Percentiles rank a stretch among this genome's conserved stretches.
Evolutionary conservation across 64 coral and sea anemone genomes (phyloP).

Genomic region (Actinia tenebrosa): DNA sequence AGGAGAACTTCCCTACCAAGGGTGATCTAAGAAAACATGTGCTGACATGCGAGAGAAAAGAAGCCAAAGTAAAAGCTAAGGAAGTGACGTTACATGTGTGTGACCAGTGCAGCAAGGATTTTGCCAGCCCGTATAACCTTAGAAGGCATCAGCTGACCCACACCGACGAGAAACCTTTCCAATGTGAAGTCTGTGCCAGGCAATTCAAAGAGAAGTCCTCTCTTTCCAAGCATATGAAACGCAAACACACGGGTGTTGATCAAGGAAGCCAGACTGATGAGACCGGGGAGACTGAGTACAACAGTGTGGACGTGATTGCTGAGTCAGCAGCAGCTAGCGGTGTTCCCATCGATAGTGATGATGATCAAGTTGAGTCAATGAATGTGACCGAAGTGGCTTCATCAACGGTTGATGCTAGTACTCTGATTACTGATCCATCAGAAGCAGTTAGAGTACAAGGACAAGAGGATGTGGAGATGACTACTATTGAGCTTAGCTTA

Average conservation of each 20-base stretch:
- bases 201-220: slow-evolving; percentile 99
- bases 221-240: slow-evolving; percentile 94
- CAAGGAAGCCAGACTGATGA: slow-evolving; percentile 92
- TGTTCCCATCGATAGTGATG: slow-evolving; percentile 85
- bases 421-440: slow-evolving; percentile 57
- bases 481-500: slow-evolving; percentile 73
- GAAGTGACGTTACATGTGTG: slow-evolving; percentile 98
- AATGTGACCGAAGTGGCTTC: slow-evolving; percentile 48
- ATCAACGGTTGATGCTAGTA: slow-evolving; percentile 84
- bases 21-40: slow-evolving; percentile 90
- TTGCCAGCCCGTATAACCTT: slow-evolving; percentile 97
- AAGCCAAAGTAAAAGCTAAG: slow-evolving; percentile 85
- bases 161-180: slow-evolving; percentile 93
- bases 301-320: slow-evolving; percentile 89
- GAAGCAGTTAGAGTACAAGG: slow-evolving; percentile 26
- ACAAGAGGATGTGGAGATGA: slow-evolving; percentile 82
- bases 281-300: slow-evolving; percentile 80
- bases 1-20: slow-evolving; percentile 91
- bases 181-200: slow-evolving; percentile 88
- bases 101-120: slow-evolving; percentile 93
- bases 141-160: slow-evolving; percentile 90
- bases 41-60: slow-evolving; percentile 89
- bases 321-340: slow-evolving; percentile 89
- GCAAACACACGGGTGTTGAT: slow-evolving; percentile 90
- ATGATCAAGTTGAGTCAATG: slow-evolving; percentile 44